phyloP scores from a whole-genome alignment of 2,797 vertebrate genomes.

The Phalloptychus januarius region DNA sequence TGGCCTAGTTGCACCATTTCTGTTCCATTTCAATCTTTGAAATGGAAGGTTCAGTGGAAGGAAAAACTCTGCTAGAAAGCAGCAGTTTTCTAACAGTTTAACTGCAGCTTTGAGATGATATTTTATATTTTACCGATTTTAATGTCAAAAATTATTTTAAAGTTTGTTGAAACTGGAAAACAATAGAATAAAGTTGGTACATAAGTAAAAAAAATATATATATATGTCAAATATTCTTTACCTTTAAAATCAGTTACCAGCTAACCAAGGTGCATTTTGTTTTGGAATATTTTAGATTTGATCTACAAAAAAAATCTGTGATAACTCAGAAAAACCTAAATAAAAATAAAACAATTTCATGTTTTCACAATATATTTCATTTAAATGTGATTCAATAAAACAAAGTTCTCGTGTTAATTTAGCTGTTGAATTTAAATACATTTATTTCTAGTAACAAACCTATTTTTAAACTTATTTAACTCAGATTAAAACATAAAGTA shows the following conservation, averaged over 20 bases:
- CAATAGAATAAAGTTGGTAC: not conserved
- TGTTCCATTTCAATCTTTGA: not conserved
- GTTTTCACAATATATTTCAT: no score
- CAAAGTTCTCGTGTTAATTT: no score
- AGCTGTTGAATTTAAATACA: not conserved
- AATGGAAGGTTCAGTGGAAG: not conserved
- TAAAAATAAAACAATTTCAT: no score
- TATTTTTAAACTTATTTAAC: not conserved
- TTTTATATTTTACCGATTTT: not conserved
- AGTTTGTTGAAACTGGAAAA: not conserved
- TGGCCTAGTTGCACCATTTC: not conserved
- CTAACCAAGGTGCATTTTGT: not conserved
- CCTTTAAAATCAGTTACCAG: not conserved
- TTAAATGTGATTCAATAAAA: no score
- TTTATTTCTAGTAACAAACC: not conserved
- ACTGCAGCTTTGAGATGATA: not conserved
- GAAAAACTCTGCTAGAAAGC: not conserved
- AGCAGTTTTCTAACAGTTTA: no score
- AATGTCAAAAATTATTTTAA: not conserved
- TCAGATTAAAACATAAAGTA: not conserved
- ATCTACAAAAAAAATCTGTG: no score
- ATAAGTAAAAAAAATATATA: no score
- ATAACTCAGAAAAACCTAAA: no score
- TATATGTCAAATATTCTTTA: no score
- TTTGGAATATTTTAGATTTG: not conserved